Conservation (phyloP, 2,797 vertebrate species). For the Microctenopoma lineatum region DNA sequence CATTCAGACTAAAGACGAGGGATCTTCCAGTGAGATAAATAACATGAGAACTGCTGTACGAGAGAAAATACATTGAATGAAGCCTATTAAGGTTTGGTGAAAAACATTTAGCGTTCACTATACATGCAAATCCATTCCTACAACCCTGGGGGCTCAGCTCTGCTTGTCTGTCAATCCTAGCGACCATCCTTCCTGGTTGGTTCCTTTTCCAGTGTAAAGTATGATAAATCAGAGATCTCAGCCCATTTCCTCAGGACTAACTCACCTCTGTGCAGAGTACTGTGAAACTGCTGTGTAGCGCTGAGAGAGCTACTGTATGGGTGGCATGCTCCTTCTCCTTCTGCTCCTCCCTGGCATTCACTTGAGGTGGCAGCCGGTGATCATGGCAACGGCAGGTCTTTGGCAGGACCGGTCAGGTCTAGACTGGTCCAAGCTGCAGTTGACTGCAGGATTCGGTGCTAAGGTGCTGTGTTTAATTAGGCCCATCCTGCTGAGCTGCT, state of each 20-base stretch:
- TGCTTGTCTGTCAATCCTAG: too few relatives aligned
- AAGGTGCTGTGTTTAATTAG: slow-evolving; percentile 80
- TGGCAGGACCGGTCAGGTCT: slow-evolving; percentile 61
- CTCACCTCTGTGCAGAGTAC: slow-evolving; percentile 28
- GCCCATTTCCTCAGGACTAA: slow-evolving; percentile 29
- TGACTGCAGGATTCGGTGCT: slow-evolving; percentile 62
- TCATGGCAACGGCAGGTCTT: slow-evolving; percentile 71
- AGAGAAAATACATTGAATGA: too few relatives aligned
- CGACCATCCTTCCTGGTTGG: not conserved
- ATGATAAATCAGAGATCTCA: slow-evolving; percentile 28
- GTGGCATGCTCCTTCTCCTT: slow-evolving; percentile 25
- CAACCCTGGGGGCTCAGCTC: too few relatives aligned
- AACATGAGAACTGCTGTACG: too few relatives aligned
- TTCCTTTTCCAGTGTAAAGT: slow-evolving; percentile 1
- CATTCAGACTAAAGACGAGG: too few relatives aligned
- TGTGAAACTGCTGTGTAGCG: slow-evolving; percentile 31
- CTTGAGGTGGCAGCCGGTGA: slow-evolving; percentile 56
- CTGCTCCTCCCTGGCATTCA: slow-evolving; percentile 61
- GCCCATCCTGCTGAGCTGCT: slow-evolving; percentile 77
- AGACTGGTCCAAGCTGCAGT: slow-evolving; percentile 66
- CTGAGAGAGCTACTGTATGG: slow-evolving; percentile 38
- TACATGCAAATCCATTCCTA: too few relatives aligned
- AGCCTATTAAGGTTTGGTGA: too few relatives aligned
- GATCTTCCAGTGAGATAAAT: too few relatives aligned
- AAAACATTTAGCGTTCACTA: too few relatives aligned